Evolutionary conservation across 2,113 vertebrate species (phyloP), one percentile per base, ranked within the genome.

Genomic region (Gnathonemus longibarbis): DNA sequence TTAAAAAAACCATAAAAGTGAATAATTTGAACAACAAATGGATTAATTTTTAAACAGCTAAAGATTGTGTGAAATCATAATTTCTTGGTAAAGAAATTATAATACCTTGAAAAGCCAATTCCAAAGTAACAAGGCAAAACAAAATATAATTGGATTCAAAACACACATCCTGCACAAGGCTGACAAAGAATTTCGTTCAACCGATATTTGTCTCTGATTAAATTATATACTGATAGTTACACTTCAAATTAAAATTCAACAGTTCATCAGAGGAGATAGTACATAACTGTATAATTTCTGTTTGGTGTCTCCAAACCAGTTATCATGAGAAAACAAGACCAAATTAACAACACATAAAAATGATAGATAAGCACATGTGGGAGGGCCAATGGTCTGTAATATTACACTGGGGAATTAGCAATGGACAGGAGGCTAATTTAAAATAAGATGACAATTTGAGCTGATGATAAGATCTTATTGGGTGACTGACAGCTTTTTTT

Each of bases 191-290:
- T 42, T 42, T 45, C 4, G 10, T 84, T 48, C 19, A 48, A 84
- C 83, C 2, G 83, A 46, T 48, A 84, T 84, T 84, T 84, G 83
- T 84, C 74, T 80, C 74, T 80, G 74, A 80, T 80, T 80, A 80
- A 35, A 80, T 80, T 80, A 80, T 80, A 42, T 80, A 80, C 74
- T 42, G 74, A 80, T 80, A 39, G 74, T 42, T 80, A 80, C 74
- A 80, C 74, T 42, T 80, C 74, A 80, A 80, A 80, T 39, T 42
- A 80, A 80, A 80, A 80, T 80, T 80, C 74, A 80, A 42, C 42
- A 83, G 17, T 39, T 45, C 42, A 42, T 83, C 39, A 21, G 31
- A 83, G 39, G 17, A 42, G 15, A 83, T 8, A 45, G 15, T 45
- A 21, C 8, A 83, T 42, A 42, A 42, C 42, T 83, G 27, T 27